phyloP scores from a whole-genome alignment of 2,888 invertebrate genomes.

The Meandrusa payeni region DNA sequence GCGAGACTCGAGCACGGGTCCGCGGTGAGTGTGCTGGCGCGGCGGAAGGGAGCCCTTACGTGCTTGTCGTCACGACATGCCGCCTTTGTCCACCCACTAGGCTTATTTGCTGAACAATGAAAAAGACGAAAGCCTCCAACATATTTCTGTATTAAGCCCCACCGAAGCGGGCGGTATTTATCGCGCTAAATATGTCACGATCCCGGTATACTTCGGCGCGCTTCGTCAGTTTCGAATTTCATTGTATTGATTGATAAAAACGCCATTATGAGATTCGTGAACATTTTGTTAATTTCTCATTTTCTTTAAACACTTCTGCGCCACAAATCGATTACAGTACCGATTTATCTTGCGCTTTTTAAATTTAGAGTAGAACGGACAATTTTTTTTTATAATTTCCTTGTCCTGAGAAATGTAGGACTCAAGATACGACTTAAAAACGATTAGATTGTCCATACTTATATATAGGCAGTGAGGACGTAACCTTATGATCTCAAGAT shows the following conservation, averaged over 20 bases:
- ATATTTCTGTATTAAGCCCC: slow-evolving; percentile 55
- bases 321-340: slow-evolving; percentile 63
- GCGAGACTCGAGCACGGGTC: slow-evolving; percentile 52
- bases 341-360: slow-evolving; percentile 65
- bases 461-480: too few species aligned
- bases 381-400: too few species aligned
- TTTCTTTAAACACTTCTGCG: slow-evolving; percentile 61
- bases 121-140: slow-evolving; percentile 69
- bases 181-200: slow-evolving; percentile 51
- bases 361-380: slow-evolving; percentile 61
- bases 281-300: slow-evolving; percentile 70
- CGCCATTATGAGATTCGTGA: slow-evolving; percentile 62
- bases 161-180: slow-evolving; percentile 45
- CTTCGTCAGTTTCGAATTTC: slow-evolving; percentile 54
- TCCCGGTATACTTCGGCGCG: slow-evolving; percentile 50
- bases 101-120: slow-evolving; percentile 80
- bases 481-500: neutral
- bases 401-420: too few species aligned
- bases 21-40: slow-evolving; percentile 70
- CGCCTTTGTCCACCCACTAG: slow-evolving; percentile 79
- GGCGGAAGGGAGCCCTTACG: slow-evolving; percentile 76
- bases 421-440: too few species aligned
- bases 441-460: too few species aligned
- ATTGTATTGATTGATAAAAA: slow-evolving; percentile 73
- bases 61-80: slow-evolving; percentile 69